Evolutionary conservation across 2,113 vertebrate genomes (phyloP), one percentile per base, ranked within the genome.

Genomic region (Arenaria interpres): DNA sequence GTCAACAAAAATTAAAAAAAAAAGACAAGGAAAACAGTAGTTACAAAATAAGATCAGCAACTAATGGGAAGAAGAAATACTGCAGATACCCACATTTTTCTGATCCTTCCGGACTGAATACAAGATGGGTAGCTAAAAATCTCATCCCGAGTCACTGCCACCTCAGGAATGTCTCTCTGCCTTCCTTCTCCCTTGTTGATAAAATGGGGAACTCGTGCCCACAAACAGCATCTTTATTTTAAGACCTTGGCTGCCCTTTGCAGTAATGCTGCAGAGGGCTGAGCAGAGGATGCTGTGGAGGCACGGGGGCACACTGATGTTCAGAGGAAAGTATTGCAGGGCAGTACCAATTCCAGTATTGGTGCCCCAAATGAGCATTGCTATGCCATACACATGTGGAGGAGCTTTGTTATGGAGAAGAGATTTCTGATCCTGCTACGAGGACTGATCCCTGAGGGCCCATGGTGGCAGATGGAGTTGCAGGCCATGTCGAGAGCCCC

Each of bases 381-480:
- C n/a, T 53, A 3, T 51, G 51, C 75, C 51, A 77, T 3, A 9
- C 14, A 28, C 32, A 48, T 6, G 1, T 24, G 59, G 21, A 89
- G 37, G 33, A 84, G 33, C 45, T 84, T 66, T 57, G 24, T 37
- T 71, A n/a, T 5, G 41, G 27, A 87, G 68, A 80, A 74, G 19
- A 37, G 4, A 0, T 50, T 96, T 60, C 64, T 46, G 46, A 63
- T 45, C 46, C 37, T n/a, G 9, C 51, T 35, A 25, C 0, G 2
- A 43, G 35, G 33, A 66, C 24, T 0, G 0, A 5, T 28, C 28
- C 17, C 50, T 64, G 54, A 64, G 7, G 39, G 12, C 30, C 25
- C 30, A 2, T 37, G 28, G 22, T 45, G 14, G 50, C 53, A 77
- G 45, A 22, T n/a, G 41, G 45, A 80, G 46, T 11, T 77, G 54